phyloP scores from a whole-genome alignment of 1,140 invertebrate species.

The Chelonus insularis region DNA sequence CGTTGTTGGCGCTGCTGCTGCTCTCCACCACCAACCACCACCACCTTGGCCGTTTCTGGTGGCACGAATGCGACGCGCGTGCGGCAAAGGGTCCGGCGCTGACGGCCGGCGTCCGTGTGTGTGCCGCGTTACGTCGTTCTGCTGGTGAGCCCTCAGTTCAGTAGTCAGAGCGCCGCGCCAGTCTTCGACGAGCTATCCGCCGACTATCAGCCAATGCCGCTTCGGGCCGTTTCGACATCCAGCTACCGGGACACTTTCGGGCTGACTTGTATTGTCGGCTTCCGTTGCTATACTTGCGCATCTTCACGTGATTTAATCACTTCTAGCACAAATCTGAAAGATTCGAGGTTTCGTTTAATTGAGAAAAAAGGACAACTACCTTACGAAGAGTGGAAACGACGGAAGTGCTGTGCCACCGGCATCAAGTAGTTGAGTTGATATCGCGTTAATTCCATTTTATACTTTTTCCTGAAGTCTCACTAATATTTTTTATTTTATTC shows the following conservation, averaged over 20 bases:
- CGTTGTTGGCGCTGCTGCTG: conserved; percentile 25
- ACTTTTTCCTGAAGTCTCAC: too few relatives aligned
- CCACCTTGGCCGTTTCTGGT: conserved; percentile 10
- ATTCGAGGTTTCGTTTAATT: not conserved
- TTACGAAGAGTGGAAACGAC: not conserved
- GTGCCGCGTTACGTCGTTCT: conserved; percentile 24
- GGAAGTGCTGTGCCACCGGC: conserved; percentile 19
- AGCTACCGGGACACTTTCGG: conserved; percentile 18
- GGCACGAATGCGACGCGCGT: conserved; percentile 21
- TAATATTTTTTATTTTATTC: too few relatives aligned
- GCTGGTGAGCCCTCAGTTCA: conserved; percentile 30
- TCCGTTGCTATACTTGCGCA: not conserved
- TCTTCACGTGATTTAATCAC: too few relatives aligned
- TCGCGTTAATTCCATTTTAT: not conserved
- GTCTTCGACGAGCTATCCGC: conserved; percentile 36
- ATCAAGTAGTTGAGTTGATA: not conserved
- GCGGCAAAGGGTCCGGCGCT: conserved; percentile 24
- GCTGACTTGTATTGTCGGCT: conserved; percentile 6
- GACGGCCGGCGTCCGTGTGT: conserved; percentile 28
- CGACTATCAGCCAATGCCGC: conserved; percentile 32
- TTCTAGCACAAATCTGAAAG: too few relatives aligned
- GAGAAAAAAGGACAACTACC: not conserved
- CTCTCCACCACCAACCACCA: conserved; percentile 18
- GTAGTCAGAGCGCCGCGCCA: conserved; percentile 34
- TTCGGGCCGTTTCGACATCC: conserved; percentile 17